Conservation (phyloP, 2,888 invertebrate genomes). For the Seira musarum region DNA sequence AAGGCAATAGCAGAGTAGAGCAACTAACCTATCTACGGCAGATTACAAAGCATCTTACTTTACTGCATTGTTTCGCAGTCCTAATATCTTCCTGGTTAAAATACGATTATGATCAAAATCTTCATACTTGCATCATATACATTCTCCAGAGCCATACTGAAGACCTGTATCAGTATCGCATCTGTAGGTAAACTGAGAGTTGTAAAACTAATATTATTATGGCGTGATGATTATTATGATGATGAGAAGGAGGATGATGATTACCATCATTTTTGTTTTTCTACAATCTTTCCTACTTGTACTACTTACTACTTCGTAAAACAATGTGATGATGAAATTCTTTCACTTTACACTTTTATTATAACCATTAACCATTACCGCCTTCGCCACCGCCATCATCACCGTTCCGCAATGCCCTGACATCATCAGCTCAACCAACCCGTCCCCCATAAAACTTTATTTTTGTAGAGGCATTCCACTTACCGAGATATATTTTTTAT, state of each 20-base stretch:
- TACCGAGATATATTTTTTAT: neutral
- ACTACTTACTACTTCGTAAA: neutral
- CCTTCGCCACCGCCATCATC: slow-evolving; percentile 9
- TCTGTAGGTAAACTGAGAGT: slow-evolving; percentile 6
- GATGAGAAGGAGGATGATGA: too few species aligned
- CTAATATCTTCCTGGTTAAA: too few species aligned
- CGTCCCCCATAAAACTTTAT: neutral
- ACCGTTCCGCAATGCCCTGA: neutral
- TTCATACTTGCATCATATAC: too few species aligned
- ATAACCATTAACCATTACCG: neutral
- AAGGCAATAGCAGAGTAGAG: too few species aligned
- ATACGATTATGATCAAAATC: too few species aligned
- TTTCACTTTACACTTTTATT: slow-evolving; percentile 15
- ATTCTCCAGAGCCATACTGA: too few species aligned
- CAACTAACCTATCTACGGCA: too few species aligned
- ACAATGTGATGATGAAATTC: slow-evolving; percentile 23
- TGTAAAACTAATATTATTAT: slow-evolving; percentile 32
- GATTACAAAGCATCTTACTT: too few species aligned
- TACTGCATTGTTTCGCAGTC: too few species aligned
- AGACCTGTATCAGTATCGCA: neutral
- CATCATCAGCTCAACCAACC: neutral
- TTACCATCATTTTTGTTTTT: too few species aligned
- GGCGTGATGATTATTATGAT: slow-evolving; percentile 32
- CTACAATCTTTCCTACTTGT: slow-evolving; percentile 14
- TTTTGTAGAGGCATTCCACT: neutral